Base-by-base conservation (phyloP, 2,797 vertebrate species). In the Sebastes nivosus region DNA sequence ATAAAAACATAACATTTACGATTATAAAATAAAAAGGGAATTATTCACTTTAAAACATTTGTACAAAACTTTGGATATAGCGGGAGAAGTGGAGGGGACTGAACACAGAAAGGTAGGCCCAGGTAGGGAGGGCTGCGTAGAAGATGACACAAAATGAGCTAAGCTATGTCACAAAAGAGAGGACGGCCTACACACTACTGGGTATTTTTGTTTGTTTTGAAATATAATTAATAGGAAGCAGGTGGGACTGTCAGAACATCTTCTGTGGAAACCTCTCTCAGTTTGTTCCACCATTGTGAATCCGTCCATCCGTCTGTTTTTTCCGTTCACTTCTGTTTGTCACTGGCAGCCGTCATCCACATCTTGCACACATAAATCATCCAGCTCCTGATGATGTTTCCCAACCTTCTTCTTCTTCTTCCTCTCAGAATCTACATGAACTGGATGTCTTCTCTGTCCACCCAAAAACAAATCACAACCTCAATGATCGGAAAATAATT, bases 51-150 rank as follows among this genome's bases (percentile, higher is more conserved):
- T 96, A 97, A 96, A 96, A 95, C 96, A 93, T 97, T 98, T 98
- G 96, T 97, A 98, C 97, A 98, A 97, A 98, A 97, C 97, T 99
- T 98, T 98, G 97, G 97, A 97, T 97, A 97, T 96, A 97, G 97
- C 97, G 93, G 95, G 87, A 92, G 88, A 67, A 42, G 80, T 71
- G 42, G 60, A 72, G 29, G 70, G 61, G 54, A 72, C 88, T 84
- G 84, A 89, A 90, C 77, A 82, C 72, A 82, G 89, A 75, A 86
- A 84, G 80, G 75, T 73, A 42, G 87, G 87, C 80, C 88, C 87
- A 84, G 79, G 87, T 87, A 78, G 75, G 78, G 60, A 29, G 75
- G 91, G 86, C 74, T 84, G 83, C 78, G 94, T 89, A 87, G 93
- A 87, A 80, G 94, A 93, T 90, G 94, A 93, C 91, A 89, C 92